Conservation (phyloP, 2,113 vertebrate genomes). For the Cheirogaleus medius region DNA sequence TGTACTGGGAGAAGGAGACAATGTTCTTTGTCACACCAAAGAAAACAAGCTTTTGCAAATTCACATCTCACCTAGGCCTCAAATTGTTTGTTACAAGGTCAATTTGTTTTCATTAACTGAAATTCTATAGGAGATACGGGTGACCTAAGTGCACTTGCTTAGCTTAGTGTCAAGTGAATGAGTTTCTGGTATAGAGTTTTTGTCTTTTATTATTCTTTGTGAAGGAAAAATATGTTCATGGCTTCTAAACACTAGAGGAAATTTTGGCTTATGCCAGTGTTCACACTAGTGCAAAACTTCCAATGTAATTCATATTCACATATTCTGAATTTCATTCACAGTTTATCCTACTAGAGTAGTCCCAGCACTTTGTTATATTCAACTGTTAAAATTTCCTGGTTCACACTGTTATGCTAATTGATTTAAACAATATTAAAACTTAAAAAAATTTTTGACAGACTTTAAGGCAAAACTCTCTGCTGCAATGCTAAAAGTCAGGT, state of each 20-base stretch:
- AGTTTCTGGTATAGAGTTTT: neutral
- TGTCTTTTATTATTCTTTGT: neutral
- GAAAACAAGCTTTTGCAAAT: neutral
- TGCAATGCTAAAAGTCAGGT: neutral
- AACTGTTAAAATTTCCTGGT: neutral
- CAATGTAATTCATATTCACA: neutral
- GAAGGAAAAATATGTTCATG: neutral
- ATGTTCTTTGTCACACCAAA: neutral
- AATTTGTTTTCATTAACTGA: neutral
- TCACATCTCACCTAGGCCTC: neutral
- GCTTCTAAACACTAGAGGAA: neutral
- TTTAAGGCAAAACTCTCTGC: neutral
- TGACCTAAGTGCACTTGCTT: neutral
- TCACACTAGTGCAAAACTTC: neutral
- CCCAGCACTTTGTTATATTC: neutral
- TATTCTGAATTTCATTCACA: constrained; percentile 12
- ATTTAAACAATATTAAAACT: neutral
- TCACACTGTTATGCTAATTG: neutral
- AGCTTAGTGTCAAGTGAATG: neutral
- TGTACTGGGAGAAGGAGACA: neutral
- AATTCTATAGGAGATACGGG: neutral
- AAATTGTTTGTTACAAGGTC: neutral
- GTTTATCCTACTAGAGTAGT: neutral
- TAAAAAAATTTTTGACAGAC: neutral
- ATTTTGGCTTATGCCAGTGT: neutral